Percentiles rank a stretch among this genome's conserved stretches.
phyloP scores from a whole-genome alignment of 1,140 invertebrate species.

The Drosophila funebris region DNA sequence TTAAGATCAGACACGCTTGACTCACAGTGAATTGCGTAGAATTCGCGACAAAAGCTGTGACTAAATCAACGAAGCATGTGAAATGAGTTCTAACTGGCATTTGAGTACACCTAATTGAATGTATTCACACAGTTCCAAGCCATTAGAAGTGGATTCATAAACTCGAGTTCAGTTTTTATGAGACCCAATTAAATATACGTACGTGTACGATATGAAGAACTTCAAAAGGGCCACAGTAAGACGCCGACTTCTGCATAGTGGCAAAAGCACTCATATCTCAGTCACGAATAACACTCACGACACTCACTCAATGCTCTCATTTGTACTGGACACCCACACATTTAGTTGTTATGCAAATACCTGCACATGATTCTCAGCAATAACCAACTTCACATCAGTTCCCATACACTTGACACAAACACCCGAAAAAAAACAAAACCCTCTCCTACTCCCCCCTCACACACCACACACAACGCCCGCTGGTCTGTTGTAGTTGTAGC shows the following conservation, averaged over 20 bases:
- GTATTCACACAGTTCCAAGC: background rate
- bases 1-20: conserved; percentile 12
- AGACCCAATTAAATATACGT: background rate
- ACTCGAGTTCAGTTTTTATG: background rate
- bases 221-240: background rate
- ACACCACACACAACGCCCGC: conserved; percentile 1
- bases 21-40: background rate
- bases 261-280: background rate
- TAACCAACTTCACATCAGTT: conserved; percentile 11
- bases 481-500: conserved; percentile 6
- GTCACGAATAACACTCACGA: conserved; percentile 13
- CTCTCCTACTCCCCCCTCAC: background rate
- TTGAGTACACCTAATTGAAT: background rate
- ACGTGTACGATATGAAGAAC: background rate
- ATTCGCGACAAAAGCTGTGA: background rate
- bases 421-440: conserved; percentile 3
- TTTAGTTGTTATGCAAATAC: conserved; percentile 23
- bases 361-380: conserved; percentile 35
- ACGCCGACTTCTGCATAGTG: background rate
- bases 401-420: conserved; percentile 45
- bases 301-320: conserved; percentile 17
- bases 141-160: background rate
- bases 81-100: background rate
- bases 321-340: conserved; percentile 37
- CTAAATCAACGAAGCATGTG: background rate